A percentile compares a stretch with the other conserved stretches of the same genome.
phyloP scores from a whole-genome alignment of 2,888 invertebrate species.

The Patella pellucida region DNA sequence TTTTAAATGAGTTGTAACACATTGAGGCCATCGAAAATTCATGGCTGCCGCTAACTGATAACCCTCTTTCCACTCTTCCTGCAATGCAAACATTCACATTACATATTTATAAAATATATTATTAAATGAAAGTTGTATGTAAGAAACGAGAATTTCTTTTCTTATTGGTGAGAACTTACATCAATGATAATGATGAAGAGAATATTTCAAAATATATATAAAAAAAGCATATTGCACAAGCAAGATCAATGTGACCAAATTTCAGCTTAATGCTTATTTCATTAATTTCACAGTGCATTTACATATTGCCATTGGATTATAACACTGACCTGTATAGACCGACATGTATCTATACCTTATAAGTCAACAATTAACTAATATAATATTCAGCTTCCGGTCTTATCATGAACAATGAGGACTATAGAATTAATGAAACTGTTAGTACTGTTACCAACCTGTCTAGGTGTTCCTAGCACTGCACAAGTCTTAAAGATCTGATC shows the following conservation, averaged over 20 bases:
- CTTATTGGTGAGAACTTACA: too few relatives aligned
- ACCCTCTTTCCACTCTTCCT: slow-evolving; percentile 96
- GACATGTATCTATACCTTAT: not conserved
- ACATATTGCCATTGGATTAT: not conserved
- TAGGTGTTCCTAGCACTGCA: slow-evolving; percentile 92
- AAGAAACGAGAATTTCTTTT: too few relatives aligned
- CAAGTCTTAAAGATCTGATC: slow-evolving; percentile 97
- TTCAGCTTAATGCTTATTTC: too few relatives aligned
- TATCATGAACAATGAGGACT: not conserved
- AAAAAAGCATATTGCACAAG: too few relatives aligned
- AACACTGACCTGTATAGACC: not conserved
- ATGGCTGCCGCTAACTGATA: slow-evolving; percentile 91
- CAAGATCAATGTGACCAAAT: too few relatives aligned
- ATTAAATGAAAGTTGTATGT: too few relatives aligned
- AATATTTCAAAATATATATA: too few relatives aligned
- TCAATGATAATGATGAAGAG: too few relatives aligned
- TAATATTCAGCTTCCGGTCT: not conserved
- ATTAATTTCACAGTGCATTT: too few relatives aligned
- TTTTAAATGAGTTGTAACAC: slow-evolving; percentile 84
- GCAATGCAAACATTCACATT: slow-evolving; percentile 30
- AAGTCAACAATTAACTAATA: not conserved
- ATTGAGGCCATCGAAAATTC: slow-evolving; percentile 95
- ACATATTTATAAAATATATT: too few relatives aligned
- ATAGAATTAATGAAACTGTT: not conserved
- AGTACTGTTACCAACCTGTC: slow-evolving; percentile 76